A percentile compares a stretch with the other conserved stretches of the same genome.
These are phyloP conservation scores for Osmoderma eremita DNA, from an alignment of 2,888 invertebrate genomes.

Conservation along the genomic window DNA sequence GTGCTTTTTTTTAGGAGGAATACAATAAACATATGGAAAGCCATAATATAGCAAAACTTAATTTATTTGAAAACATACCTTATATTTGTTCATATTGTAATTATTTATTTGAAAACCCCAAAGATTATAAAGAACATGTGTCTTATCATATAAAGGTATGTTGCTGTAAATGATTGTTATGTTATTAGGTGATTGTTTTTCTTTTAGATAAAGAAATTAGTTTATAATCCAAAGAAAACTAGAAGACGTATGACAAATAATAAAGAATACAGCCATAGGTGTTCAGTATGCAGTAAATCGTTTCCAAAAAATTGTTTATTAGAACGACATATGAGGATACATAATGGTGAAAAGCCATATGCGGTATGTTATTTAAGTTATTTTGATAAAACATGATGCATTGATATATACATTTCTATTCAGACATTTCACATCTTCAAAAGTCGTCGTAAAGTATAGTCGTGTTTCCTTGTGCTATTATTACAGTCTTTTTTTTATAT, in stretches of 20 bases:
- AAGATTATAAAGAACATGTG: slow-evolving; percentile 65
- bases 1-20: slow-evolving; percentile 61
- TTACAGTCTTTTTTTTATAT: too few species aligned
- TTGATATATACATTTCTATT: neutral
- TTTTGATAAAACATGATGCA: neutral
- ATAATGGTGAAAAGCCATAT: slow-evolving; percentile 74
- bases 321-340: slow-evolving; percentile 72
- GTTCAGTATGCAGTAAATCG: slow-evolving; percentile 66
- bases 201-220: slow-evolving; percentile 53
- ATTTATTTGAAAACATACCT: slow-evolving; percentile 53
- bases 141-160: slow-evolving; percentile 69
- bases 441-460: too few species aligned
- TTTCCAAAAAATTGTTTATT: slow-evolving; percentile 74
- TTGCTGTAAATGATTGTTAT: slow-evolving; percentile 23
- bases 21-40: slow-evolving; percentile 64
- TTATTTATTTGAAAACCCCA: slow-evolving; percentile 64
- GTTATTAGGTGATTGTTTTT: too few species aligned
- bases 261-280: slow-evolving; percentile 58
- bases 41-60: slow-evolving; percentile 54
- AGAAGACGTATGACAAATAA: slow-evolving; percentile 48
- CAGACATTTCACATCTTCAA: too few species aligned
- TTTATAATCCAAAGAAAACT: slow-evolving; percentile 47
- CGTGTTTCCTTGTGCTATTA: too few species aligned
- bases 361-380: slow-evolving; percentile 60
- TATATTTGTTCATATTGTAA: slow-evolving; percentile 70